Evolutionary conservation across 1,140 invertebrate genomes (phyloP), one percentile per base, ranked within the genome.

Genomic region (Pachypsylla venusta): DNA sequence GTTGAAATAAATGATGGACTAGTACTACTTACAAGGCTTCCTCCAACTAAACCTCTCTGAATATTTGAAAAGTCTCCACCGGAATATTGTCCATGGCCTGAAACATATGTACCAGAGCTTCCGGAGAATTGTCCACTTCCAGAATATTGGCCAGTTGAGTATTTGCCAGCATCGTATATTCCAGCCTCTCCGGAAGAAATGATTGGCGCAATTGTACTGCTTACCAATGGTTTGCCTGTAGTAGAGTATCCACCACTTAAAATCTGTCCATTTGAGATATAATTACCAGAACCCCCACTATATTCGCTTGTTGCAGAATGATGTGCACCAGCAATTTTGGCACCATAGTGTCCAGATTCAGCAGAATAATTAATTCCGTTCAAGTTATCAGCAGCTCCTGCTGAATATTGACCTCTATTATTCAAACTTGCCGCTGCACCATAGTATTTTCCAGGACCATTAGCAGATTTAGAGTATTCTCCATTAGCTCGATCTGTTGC

Each of bases 271-370:
- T n/a, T n/a, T n/a, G n/a, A n/a, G n/a, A n/a, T n/a, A n/a, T 53
- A 20, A 4, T 16, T 20, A 53, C 22, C 42, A 16, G 42, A 61
- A 20, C 22, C 57, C 19, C 40, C 35, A 30, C 26, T 59, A 20
- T 14, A 53, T 54, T 60, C 54, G 25, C 57, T 59, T 22, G 39
- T 40, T 24, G 28, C 56, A 30, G 55, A 58, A 54, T 57, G 25
- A 39, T 65, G 65, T 12, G 54, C 58, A 24, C 63, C 66, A 42
- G n/a, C n/a, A n/a, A n/a, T n/a, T n/a, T n/a, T n/a, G n/a, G n/a
- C n/a, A n/a, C n/a, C n/a, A 39, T 60, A 25, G 25, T 57, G 16
- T n/a, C 58, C 58, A 7, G 58, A 59, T 60, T 56, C 12, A 30
- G 53, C 58, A 19, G 40, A 30, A 0, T 60, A 48, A 2, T 20